Percentiles rank a stretch among this genome's conserved stretches.
Evolutionary conservation across 1,140 invertebrate species (phyloP).

Genomic region (Dreissena rostriformis): DNA sequence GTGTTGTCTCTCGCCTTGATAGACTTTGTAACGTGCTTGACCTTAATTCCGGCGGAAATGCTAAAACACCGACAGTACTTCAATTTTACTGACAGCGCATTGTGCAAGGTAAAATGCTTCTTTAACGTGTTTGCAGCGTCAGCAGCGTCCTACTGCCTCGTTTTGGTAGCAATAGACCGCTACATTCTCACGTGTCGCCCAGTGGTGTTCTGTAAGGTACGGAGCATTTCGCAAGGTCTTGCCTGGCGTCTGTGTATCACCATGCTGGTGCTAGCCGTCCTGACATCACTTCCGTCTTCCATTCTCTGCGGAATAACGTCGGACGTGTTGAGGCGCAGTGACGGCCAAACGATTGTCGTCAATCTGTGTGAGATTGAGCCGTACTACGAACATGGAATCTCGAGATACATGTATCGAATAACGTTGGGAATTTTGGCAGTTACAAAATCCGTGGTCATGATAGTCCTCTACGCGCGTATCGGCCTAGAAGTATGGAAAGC

Average conservation of each 20-base stretch:
- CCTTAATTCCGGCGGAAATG: slow-evolving; percentile 46
- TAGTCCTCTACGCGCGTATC: slow-evolving; percentile 28
- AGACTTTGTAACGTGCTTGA: slow-evolving; percentile 41
- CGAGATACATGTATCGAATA: slow-evolving; percentile 34
- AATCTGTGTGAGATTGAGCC: slow-evolving; percentile 38
- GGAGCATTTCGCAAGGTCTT: background rate
- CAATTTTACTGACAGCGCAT: slow-evolving; percentile 18
- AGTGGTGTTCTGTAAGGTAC: slow-evolving; percentile 3
- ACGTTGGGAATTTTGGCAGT: slow-evolving; percentile 1
- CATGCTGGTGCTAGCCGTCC: slow-evolving; percentile 24
- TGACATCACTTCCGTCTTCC: slow-evolving; percentile 27
- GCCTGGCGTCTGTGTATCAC: slow-evolving; percentile 27
- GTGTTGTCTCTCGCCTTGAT: slow-evolving; percentile 34
- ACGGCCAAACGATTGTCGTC: background rate
- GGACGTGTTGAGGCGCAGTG: slow-evolving; percentile 11
- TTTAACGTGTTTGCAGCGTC: slow-evolving; percentile 50
- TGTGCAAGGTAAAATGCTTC: slow-evolving; percentile 51
- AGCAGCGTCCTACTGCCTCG: slow-evolving; percentile 32
- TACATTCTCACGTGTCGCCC: slow-evolving; percentile 43
- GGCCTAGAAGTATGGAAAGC: slow-evolving; percentile 17
- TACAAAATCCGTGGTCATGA: slow-evolving; percentile 12
- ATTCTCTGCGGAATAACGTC: slow-evolving; percentile 29
- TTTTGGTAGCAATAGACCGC: slow-evolving; percentile 23
- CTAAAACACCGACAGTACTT: slow-evolving; percentile 37
- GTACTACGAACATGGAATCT: background rate